Evolutionary conservation across 2,113 vertebrate genomes (phyloP).

Genomic region (Thalassoma bifasciatum): DNA sequence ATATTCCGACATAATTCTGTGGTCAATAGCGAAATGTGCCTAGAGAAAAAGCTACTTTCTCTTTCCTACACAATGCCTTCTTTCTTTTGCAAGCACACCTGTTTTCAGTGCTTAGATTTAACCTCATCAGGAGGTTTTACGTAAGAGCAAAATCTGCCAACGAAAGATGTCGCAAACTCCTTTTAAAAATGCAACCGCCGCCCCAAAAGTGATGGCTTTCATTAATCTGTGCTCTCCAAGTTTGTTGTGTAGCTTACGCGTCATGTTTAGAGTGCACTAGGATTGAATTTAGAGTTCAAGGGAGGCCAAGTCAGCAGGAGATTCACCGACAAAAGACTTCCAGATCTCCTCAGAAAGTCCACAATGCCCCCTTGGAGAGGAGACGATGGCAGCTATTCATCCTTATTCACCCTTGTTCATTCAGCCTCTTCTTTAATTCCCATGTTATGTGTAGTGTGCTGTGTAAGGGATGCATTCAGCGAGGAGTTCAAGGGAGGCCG

Average conservation of each 20-base stretch:
- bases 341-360: not conserved
- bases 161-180: slow-evolving; percentile 12
- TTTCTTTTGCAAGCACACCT: slow-evolving; percentile 40
- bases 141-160: not conserved
- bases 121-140: slow-evolving; percentile 34
- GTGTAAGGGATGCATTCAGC: slow-evolving; percentile 26
- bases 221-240: slow-evolving; percentile 27
- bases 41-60: slow-evolving; percentile 13
- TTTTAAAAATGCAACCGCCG: not conserved
- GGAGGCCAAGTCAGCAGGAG: slow-evolving; percentile 13
- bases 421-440: not conserved
- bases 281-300: slow-evolving; percentile 43
- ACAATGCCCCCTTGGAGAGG: not conserved
- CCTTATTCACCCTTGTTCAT: not conserved
- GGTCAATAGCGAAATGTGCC: slow-evolving; percentile 26
- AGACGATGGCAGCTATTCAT: not conserved
- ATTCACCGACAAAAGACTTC: not conserved
- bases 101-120: slow-evolving; percentile 36
- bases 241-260: slow-evolving; percentile 29
- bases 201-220: slow-evolving; percentile 22
- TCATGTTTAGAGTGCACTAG: slow-evolving; percentile 1
- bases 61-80: slow-evolving; percentile 20
- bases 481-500: slow-evolving; percentile 44
- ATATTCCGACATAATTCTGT: slow-evolving; percentile 37
- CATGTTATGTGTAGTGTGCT: not conserved